Evolutionary conservation across 35 echinoderm and acorn worm species (phyloP).

Genomic region (Ophiothrix spiculata): DNA sequence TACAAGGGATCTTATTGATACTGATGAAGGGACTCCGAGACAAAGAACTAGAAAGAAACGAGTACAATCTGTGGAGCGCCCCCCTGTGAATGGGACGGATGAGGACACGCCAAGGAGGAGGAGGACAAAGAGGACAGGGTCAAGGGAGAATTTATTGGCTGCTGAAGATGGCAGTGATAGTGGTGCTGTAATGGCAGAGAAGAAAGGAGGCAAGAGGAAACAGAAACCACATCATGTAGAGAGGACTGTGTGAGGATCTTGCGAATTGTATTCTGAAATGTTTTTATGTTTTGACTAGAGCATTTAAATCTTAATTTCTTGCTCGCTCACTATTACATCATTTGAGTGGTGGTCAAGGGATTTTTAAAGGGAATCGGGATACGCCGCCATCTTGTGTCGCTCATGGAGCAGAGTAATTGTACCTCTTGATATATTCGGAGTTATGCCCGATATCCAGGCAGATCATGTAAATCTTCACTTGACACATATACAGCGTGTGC

Average conservation of each 20-base stretch:
- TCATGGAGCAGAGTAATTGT: too few species aligned
- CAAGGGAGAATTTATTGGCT: background rate
- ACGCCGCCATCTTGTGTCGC: too few species aligned
- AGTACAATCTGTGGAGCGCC: background rate
- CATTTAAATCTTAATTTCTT: too few species aligned
- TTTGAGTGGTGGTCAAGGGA: too few species aligned
- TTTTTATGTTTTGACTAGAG: too few species aligned
- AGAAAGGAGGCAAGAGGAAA: slow-evolving; percentile 56
- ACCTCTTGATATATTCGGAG: too few species aligned
- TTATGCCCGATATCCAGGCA: too few species aligned
- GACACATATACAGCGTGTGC: too few species aligned
- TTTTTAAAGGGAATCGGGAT: too few species aligned
- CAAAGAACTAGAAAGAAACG: slow-evolving; percentile 18
- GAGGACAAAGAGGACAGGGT: slow-evolving; percentile 16
- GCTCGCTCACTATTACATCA: too few species aligned
- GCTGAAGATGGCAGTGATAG: background rate
- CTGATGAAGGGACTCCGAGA: background rate
- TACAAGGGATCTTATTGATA: background rate
- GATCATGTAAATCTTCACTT: too few species aligned
- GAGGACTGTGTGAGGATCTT: background rate
- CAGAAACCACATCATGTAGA: slow-evolving; percentile 43
- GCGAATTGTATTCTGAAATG: too few species aligned
- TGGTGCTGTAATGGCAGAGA: background rate
- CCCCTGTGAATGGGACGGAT: background rate
- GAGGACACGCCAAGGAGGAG: background rate